Conservation (phyloP, 2,888 invertebrate species). For the Apotomis capreana region DNA sequence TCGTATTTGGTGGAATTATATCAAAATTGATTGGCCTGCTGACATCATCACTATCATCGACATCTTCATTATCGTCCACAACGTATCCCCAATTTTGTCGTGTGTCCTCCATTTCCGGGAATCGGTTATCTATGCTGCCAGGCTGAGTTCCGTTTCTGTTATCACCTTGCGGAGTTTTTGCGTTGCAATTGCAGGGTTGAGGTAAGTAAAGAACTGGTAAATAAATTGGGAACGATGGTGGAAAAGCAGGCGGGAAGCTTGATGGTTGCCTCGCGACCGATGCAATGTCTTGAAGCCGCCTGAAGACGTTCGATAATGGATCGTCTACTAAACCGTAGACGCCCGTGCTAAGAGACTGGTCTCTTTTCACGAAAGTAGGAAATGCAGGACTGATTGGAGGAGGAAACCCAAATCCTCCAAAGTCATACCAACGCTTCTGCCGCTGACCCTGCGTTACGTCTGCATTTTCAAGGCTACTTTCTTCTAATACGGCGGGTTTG, state of each 20-base stretch:
- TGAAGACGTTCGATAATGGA: conserved; percentile 45
- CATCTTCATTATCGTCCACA: conserved; percentile 53
- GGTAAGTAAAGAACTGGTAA: conserved; percentile 63
- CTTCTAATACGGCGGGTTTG: conserved; percentile 48
- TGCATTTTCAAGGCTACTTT: conserved; percentile 46
- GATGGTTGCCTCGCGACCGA: conserved; percentile 45
- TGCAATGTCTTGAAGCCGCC: conserved; percentile 46
- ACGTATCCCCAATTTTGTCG: conserved; percentile 70
- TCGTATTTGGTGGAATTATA: conserved; percentile 54
- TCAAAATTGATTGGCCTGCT: conserved; percentile 65
- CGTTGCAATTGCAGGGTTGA: conserved; percentile 56
- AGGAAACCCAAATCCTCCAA: conserved; percentile 42
- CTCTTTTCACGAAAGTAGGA: conserved; percentile 44
- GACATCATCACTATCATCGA: conserved; percentile 52
- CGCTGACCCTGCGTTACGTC: conserved; percentile 45
- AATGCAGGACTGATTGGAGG: conserved; percentile 41
- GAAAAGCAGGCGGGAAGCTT: conserved; percentile 43
- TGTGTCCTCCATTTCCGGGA: conserved; percentile 63
- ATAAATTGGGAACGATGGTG: conserved; percentile 56
- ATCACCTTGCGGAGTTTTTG: conserved; percentile 42
- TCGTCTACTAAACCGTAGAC: conserved; percentile 46
- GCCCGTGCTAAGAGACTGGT: conserved; percentile 43
- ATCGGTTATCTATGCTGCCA: conserved; percentile 51
- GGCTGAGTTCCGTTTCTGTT: conserved; percentile 49
- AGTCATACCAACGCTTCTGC: conserved; percentile 54